A percentile compares a stretch with the other conserved stretches of the same genome.
Evolutionary conservation across 2,113 vertebrate species (phyloP).

Genomic region (Corythoichthys haematopterus): DNA sequence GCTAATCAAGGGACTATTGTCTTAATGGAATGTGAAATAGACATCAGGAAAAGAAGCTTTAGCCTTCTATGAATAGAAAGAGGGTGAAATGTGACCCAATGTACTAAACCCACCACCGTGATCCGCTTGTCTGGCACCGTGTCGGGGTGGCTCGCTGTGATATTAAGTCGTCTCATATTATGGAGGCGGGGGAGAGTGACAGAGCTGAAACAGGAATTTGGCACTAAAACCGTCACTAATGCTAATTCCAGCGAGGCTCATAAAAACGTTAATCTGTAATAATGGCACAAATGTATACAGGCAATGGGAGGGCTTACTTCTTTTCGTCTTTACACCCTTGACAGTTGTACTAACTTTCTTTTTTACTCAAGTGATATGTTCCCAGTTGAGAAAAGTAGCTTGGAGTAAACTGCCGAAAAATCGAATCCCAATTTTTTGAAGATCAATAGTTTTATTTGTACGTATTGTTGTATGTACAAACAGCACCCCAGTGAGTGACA

Average conservation of each 20-base stretch:
- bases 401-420: not conserved
- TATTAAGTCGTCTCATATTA: conserved; percentile 60
- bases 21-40: conserved; percentile 32
- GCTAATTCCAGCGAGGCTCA: conserved; percentile 56
- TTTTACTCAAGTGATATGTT: conserved; percentile 1
- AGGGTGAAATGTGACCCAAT: conserved; percentile 23
- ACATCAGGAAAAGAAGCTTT: conserved; percentile 25
- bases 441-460: too few species aligned
- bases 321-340: conserved; percentile 31
- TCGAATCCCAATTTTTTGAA: too few species aligned
- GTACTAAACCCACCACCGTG: conserved; percentile 32
- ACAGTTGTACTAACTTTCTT: conserved; percentile 9
- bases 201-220: conserved; percentile 59
- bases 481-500: conserved; percentile 23
- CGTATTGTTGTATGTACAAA: not conserved
- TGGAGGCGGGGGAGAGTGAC: conserved; percentile 48
- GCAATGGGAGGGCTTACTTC: conserved; percentile 26
- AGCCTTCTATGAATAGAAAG: conserved; percentile 20
- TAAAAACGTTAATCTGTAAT: conserved; percentile 62
- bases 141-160: conserved; percentile 42
- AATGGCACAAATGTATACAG: conserved; percentile 56
- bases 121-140: conserved; percentile 45
- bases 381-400: not conserved
- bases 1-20: conserved; percentile 16
- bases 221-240: conserved; percentile 66